Evolutionary conservation across 2,888 invertebrate genomes (phyloP).

Genomic region (Tortrix viridana): DNA sequence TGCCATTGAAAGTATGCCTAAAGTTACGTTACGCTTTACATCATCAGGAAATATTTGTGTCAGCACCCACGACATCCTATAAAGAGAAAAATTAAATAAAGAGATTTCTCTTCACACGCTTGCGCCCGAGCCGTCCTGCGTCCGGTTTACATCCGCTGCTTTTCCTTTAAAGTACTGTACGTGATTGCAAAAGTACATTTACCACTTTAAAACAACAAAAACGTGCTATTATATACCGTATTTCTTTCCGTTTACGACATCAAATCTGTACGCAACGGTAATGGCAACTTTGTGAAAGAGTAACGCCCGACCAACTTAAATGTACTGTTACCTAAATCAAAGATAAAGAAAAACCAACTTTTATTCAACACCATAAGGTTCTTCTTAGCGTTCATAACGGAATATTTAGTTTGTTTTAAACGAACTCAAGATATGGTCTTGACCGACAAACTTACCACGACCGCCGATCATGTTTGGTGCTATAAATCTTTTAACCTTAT

Average conservation of each 20-base stretch:
- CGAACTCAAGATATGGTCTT: slow-evolving; percentile 56
- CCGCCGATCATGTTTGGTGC: slow-evolving; percentile 27
- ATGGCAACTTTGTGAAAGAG: slow-evolving; percentile 45
- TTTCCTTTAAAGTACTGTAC: slow-evolving; percentile 67
- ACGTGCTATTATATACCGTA: slow-evolving; percentile 46
- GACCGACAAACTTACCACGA: slow-evolving; percentile 48
- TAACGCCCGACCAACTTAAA: slow-evolving; percentile 52
- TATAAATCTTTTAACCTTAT: slow-evolving; percentile 45
- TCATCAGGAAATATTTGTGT: slow-evolving; percentile 64
- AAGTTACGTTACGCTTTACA: slow-evolving; percentile 42
- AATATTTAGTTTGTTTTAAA: slow-evolving; percentile 45
- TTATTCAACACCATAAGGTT: slow-evolving; percentile 26
- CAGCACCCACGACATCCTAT: slow-evolving; percentile 73
- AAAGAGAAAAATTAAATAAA: slow-evolving; percentile 62
- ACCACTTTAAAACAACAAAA: slow-evolving; percentile 5
- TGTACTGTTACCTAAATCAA: slow-evolving; percentile 52
- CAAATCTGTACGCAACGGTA: slow-evolving; percentile 39
- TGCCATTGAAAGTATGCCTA: slow-evolving; percentile 30
- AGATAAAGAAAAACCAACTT: slow-evolving; percentile 48
- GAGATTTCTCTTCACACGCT: slow-evolving; percentile 75
- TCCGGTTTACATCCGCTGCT: slow-evolving; percentile 76
- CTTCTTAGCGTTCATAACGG: not conserved
- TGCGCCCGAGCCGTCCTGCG: slow-evolving; percentile 55
- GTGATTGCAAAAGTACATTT: slow-evolving; percentile 46
- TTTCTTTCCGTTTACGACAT: slow-evolving; percentile 32